Conservation (phyloP, 2,888 invertebrate species). For the Pteria penguin region DNA sequence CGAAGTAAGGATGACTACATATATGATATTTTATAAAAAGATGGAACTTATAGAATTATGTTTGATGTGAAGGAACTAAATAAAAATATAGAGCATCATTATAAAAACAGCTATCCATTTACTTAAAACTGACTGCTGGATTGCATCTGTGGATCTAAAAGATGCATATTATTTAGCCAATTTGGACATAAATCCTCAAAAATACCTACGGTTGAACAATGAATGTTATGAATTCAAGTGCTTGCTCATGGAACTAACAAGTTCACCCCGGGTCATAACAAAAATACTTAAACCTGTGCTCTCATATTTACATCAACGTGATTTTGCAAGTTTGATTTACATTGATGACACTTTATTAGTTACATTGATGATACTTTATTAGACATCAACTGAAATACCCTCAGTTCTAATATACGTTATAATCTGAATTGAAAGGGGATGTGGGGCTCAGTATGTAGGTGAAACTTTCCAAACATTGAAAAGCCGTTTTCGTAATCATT, state of each 20-base stretch:
- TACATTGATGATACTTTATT: too few species aligned
- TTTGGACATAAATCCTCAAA: constrained; percentile 15
- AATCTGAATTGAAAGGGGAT: too few species aligned
- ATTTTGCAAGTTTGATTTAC: too few species aligned
- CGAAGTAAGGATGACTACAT: constrained; percentile 16
- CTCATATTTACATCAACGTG: background rate
- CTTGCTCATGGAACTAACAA: constrained; percentile 39
- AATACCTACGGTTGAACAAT: constrained; percentile 37
- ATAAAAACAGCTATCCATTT: constrained; percentile 33
- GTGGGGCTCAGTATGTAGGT: too few species aligned
- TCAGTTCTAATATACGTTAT: too few species aligned
- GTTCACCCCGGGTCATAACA: constrained; percentile 31
- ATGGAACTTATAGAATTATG: constrained; percentile 34
- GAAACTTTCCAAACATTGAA: too few species aligned
- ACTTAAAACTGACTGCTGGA: constrained; percentile 37
- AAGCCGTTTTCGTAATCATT: too few species aligned
- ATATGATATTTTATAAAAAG: constrained; percentile 40
- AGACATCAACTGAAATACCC: too few species aligned
- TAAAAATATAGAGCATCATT: constrained; percentile 36
- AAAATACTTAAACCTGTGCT: constrained; percentile 36
- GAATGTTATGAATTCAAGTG: constrained; percentile 29
- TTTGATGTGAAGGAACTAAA: constrained; percentile 44
- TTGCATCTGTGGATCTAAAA: constrained; percentile 43
- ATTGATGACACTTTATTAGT: constrained; percentile 41
- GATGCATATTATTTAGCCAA: constrained; percentile 46